Evolutionary conservation across 1,140 invertebrate genomes (phyloP).

Genomic region (Aphis gossypii): DNA sequence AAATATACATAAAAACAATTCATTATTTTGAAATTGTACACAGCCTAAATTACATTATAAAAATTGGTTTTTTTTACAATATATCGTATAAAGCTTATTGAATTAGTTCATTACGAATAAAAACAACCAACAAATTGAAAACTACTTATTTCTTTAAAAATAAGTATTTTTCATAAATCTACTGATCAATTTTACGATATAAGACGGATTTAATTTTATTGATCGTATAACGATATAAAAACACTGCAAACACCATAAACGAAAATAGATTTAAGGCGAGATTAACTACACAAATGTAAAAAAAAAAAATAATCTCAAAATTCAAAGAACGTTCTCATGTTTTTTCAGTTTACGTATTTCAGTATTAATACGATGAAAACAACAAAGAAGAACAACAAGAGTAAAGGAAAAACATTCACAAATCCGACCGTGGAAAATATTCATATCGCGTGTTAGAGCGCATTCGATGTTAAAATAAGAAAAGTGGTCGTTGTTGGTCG

Average conservation of each 20-base stretch:
- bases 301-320: constrained; percentile 4
- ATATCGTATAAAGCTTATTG: not conserved
- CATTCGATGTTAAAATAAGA: not conserved
- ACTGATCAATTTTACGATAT: not conserved
- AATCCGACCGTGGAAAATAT: not conserved
- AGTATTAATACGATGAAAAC: not conserved
- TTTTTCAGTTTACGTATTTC: not conserved
- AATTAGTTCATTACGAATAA: not conserved
- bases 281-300: not conserved
- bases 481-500: not conserved
- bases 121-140: not conserved
- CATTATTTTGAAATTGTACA: not conserved
- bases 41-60: not conserved
- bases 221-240: not conserved
- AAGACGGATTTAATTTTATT: not conserved
- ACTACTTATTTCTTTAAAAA: not conserved
- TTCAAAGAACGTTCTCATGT: not conserved
- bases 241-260: not conserved
- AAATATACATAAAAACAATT: not conserved
- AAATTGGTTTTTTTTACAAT: not conserved
- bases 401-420: not conserved
- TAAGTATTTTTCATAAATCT: not conserved
- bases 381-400: not conserved
- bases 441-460: not conserved
- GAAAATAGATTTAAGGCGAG: not conserved